Conservation (phyloP, 2,888 invertebrate genomes). For the Oscheius sp. region DNA sequence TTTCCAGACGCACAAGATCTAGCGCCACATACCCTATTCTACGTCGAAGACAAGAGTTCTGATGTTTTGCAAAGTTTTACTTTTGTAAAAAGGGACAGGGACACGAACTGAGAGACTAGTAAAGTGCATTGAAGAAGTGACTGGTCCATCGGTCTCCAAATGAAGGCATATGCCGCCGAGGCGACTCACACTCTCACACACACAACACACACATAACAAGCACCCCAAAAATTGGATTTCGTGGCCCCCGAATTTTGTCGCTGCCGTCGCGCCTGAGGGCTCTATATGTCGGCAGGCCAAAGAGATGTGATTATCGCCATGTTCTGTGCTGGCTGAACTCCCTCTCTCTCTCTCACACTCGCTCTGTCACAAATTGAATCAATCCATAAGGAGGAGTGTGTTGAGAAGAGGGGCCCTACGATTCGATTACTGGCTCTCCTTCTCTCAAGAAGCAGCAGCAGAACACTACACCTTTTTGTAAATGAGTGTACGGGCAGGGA, state of each 20-base stretch:
- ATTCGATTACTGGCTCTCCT: slow-evolving; percentile 25
- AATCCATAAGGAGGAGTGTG: slow-evolving; percentile 32
- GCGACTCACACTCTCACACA: slow-evolving; percentile 32
- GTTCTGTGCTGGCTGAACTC: slow-evolving; percentile 18
- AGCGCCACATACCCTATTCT: too few relatives aligned
- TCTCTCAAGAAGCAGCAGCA: not conserved
- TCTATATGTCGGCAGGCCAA: slow-evolving; percentile 12
- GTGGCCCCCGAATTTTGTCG: slow-evolving; percentile 31
- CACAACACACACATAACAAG: slow-evolving; percentile 35
- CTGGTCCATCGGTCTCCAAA: slow-evolving; percentile 2
- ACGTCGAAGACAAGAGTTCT: too few relatives aligned
- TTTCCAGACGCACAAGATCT: too few relatives aligned
- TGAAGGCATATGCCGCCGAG: slow-evolving; percentile 34
- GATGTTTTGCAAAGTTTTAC: too few relatives aligned
- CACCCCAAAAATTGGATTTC: slow-evolving; percentile 38
- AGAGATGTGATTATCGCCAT: slow-evolving; percentile 31
- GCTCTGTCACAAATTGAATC: slow-evolving; percentile 29
- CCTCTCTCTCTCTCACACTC: slow-evolving; percentile 1
- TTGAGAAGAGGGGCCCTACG: slow-evolving; percentile 10
- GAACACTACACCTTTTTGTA: not conserved
- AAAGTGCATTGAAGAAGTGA: not conserved
- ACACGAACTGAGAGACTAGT: too few relatives aligned
- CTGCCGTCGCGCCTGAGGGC: slow-evolving; percentile 16
- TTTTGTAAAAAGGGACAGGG: too few relatives aligned
- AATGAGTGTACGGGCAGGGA: not conserved